Base-by-base conservation (phyloP, 2,888 invertebrate species). In the Noctua comes region DNA sequence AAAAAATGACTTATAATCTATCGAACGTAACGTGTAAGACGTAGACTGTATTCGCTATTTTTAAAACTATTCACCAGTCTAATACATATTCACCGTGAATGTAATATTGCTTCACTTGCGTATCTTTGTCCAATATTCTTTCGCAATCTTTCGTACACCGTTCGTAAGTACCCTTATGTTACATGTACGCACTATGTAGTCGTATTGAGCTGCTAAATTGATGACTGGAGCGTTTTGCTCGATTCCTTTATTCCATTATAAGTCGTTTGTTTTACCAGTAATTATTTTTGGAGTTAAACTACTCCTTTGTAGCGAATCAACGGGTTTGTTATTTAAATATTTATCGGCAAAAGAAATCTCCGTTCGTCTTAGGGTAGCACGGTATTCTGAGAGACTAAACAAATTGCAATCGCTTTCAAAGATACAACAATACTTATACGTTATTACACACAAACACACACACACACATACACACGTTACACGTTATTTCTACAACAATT, bases 81-180 rank as follows among this genome's bases (percentile, higher is more conserved):
- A 82, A 76, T 69, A 69, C 13, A 76, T 82, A 77, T 77, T 81
- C 62, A 72, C 68, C 2, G 46, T 71, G 36, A 57, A 62, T 79
- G 27, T 79, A 57, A 82, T 83, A 83, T 64, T 64, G 65, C 70
- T 62, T 71, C 24, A 54, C 48, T 70, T 65, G 65, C 83, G 71
- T 73, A 73, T 80, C 72, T 73, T 69, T 68, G n/a, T 80, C 76
- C 73, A 74, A 82, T 83, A 82, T 74, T 83, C 73, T 72, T 75
- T 75, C 64, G 51, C 57, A 75, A 84, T 83, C 68, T 84, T 83
- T 76, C 48, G 24, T 68, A 57, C 59, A 57, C 24, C 21, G 69
- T 65, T 43, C 68, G 64, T 57, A 83, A 72, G 72, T 76, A 80
- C 59, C 51, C 79, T 79, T 84, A 72, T 65, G 46, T 72, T 70